phyloP scores from a whole-genome alignment of 2,888 invertebrate species.

The Rhingia campestris region DNA sequence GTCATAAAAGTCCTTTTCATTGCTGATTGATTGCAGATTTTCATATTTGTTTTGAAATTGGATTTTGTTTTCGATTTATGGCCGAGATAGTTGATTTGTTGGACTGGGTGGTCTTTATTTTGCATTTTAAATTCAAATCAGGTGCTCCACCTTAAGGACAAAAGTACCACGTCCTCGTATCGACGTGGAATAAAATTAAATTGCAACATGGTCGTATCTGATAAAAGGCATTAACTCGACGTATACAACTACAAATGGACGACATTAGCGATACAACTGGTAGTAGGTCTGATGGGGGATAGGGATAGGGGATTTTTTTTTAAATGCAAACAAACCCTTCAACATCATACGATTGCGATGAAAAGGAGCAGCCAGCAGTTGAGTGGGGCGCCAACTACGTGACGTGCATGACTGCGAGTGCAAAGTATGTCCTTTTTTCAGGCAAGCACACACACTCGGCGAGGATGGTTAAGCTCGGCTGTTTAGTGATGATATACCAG shows the following conservation, averaged over 20 bases:
- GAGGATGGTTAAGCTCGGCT: slow-evolving; percentile 20
- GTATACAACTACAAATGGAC: slow-evolving; percentile 4
- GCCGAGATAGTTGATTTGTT: not conserved
- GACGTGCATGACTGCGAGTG: slow-evolving; percentile 29
- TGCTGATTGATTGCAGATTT: slow-evolving; percentile 33
- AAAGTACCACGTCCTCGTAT: not conserved
- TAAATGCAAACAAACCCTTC: slow-evolving; percentile 27
- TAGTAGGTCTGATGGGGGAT: not conserved
- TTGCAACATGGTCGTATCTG: slow-evolving; percentile 12
- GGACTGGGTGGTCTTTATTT: not conserved
- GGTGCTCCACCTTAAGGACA: not conserved
- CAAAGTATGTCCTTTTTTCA: slow-evolving; percentile 18
- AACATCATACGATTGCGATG: slow-evolving; percentile 35
- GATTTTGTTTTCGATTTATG: slow-evolving; percentile 35
- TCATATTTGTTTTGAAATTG: slow-evolving; percentile 10
- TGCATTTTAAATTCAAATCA: not conserved
- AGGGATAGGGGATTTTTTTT: not conserved
- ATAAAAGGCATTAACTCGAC: slow-evolving; percentile 5
- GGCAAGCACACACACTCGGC: not conserved
- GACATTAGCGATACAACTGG: not conserved
- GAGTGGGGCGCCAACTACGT: slow-evolving; percentile 32
- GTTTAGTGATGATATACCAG: slow-evolving; percentile 43
- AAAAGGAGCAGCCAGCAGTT: slow-evolving; percentile 13
- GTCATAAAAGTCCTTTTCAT: slow-evolving; percentile 22
- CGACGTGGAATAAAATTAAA: not conserved